These are phyloP conservation scores for Eilema griseolum DNA, from an alignment of 2,888 invertebrate genomes.

Conservation along the genomic window DNA sequence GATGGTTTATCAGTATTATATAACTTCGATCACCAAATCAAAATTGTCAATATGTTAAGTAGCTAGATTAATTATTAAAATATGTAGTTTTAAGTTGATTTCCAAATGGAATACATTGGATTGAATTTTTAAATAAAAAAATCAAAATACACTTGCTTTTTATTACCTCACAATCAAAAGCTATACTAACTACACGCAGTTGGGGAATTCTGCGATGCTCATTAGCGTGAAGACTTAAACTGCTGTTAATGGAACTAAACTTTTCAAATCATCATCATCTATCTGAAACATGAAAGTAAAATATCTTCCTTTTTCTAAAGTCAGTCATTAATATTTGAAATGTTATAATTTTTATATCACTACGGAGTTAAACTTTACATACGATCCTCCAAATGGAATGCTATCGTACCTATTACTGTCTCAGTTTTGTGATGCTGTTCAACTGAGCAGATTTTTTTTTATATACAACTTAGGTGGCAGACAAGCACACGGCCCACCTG, in stretches of 20 bases:
- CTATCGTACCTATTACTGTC: too few relatives aligned
- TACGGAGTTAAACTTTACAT: too few relatives aligned
- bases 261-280: too few relatives aligned
- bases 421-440: too few relatives aligned
- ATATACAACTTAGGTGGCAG: too few relatives aligned
- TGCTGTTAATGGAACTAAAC: neutral
- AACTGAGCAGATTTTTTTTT: too few relatives aligned
- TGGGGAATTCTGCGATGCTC: neutral
- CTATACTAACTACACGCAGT: too few relatives aligned
- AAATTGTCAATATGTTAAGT: slow-evolving; percentile 66
- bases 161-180: neutral
- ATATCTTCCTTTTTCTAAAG: neutral
- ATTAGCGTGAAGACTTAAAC: neutral
- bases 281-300: neutral
- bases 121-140: slow-evolving; percentile 31
- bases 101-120: slow-evolving; percentile 62
- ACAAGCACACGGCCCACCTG: too few relatives aligned
- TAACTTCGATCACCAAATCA: neutral
- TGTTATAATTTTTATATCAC: too few relatives aligned
- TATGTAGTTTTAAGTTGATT: slow-evolving; percentile 74
- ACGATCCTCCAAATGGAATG: too few relatives aligned
- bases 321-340: too few relatives aligned
- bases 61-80: slow-evolving; percentile 76
- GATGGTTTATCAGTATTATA: slow-evolving; percentile 54
- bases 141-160: neutral